Evolutionary conservation across 2,888 invertebrate species (phyloP).

Genomic region (Cylindroiulus punctatus): DNA sequence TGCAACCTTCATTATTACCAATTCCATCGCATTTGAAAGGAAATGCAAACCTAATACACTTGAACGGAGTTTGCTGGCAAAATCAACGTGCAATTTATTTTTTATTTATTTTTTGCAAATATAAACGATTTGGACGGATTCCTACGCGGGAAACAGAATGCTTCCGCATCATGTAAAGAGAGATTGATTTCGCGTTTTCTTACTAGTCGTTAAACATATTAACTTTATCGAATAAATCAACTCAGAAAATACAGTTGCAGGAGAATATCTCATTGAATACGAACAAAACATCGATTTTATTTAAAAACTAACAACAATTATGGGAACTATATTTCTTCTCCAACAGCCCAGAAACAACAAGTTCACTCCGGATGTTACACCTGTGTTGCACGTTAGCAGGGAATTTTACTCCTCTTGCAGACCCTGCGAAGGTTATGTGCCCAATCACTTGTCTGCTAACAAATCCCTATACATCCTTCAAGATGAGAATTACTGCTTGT

Average conservation of each 20-base stretch:
- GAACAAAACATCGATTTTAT: background rate
- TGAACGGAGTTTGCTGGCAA: constrained; percentile 34
- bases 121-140: background rate
- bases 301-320: background rate
- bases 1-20: constrained; percentile 9
- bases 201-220: background rate
- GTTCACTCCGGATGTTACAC: background rate
- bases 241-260: background rate
- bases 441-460: background rate
- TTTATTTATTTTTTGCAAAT: background rate
- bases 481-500: background rate
- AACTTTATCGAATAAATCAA: background rate
- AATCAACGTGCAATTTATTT: constrained; percentile 39
- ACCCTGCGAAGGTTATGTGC: background rate
- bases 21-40: background rate
- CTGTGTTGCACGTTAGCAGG: background rate
- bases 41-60: constrained; percentile 27
- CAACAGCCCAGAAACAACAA: background rate
- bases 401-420: background rate
- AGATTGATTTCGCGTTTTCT: constrained; percentile 50
- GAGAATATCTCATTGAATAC: background rate
- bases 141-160: constrained; percentile 29
- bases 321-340: constrained; percentile 28
- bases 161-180: constrained; percentile 40
- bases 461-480: background rate